Percentiles rank a stretch among this genome's conserved stretches.
These are phyloP conservation scores for Pachypsylla venusta DNA, from an alignment of 1,140 invertebrate species.

Conservation along the genomic window DNA sequence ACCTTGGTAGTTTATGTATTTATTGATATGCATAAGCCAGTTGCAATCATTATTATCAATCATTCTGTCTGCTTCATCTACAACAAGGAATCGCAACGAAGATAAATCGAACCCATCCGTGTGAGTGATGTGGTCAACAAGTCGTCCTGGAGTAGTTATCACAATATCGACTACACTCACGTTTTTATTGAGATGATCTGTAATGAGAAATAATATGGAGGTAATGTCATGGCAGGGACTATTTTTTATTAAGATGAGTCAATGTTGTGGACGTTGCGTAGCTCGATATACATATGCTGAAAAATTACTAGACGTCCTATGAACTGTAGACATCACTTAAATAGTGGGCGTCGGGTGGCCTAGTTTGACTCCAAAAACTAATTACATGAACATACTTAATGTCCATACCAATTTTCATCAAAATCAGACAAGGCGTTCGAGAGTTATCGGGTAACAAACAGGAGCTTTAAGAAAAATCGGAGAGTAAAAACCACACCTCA, in stretches of 20 bases:
- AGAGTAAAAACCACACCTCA: too few species aligned
- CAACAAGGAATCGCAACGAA: slow-evolving; percentile 67
- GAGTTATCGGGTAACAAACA: too few species aligned
- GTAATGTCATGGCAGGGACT: too few species aligned
- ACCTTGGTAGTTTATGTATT: slow-evolving; percentile 15
- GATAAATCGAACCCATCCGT: slow-evolving; percentile 74
- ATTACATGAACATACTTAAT: too few species aligned
- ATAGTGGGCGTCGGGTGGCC: too few species aligned
- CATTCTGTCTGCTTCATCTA: slow-evolving; percentile 92
- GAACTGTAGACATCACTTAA: too few species aligned
- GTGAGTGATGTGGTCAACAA: slow-evolving; percentile 80
- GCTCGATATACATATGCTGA: too few species aligned
- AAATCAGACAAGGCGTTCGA: too few species aligned
- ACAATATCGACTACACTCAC: slow-evolving; percentile 66
- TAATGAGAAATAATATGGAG: slow-evolving; percentile 13
- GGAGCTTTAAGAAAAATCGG: too few species aligned
- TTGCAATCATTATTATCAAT: slow-evolving; percentile 80
- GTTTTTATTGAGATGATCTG: slow-evolving; percentile 17
- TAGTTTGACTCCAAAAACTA: too few species aligned
- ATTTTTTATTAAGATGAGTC: background rate
- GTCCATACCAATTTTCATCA: too few species aligned
- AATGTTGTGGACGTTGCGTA: background rate
- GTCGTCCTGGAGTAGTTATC: slow-evolving; percentile 79
- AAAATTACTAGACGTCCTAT: too few species aligned
- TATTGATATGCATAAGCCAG: slow-evolving; percentile 57